Evolutionary conservation across 2,113 vertebrate species (phyloP), one percentile per base, ranked within the genome.

Genomic region (Heloderma charlesbogerti): DNA sequence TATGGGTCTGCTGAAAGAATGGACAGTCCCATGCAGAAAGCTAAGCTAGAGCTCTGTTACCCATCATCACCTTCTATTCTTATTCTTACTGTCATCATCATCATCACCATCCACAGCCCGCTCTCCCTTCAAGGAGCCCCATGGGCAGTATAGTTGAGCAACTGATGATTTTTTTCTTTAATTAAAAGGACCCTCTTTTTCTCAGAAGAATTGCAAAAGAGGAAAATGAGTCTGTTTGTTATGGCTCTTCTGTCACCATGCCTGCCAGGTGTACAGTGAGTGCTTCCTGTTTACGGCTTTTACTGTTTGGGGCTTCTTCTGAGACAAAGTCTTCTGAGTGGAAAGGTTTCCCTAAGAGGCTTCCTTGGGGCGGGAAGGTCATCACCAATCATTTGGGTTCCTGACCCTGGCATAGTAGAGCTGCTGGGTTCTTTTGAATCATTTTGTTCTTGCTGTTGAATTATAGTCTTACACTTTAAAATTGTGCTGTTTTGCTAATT

Each of bases 171-270:
- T 40, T 2, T 25, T n/a, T 22, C 27, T 82, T 92, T 91, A 93
- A 75, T 79, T 79, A 91, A 91, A 84, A 75, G 18, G n/a, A 37
- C 43, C 13, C 27, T 40, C 34, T 74, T 80, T 71, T 69, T 51
- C 86, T 63, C 77, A 6, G 91, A 93, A 84, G 87, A 89, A 66
- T 93, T 20, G 63, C 93, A 93, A 0, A 2, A 84, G 89, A 86
- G 91, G 84, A 40, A 13, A 83, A 91, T 71, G 93, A 92, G 92
- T 69, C 78, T 3, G 87, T 79, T 80, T 63, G 87, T 79, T 88
- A 63, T 67, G 74, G 37, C 74, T 79, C 75, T n/a, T 88, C 79
- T 88, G 87, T 80, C 60, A 29, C 40, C 48, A 40, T 4, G 18
- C 40, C 34, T 45, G 34, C 87, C 87, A 88, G 87, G 87, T 88